phyloP scores from a whole-genome alignment of 1,140 invertebrate species.

The Aphis gossypii region DNA sequence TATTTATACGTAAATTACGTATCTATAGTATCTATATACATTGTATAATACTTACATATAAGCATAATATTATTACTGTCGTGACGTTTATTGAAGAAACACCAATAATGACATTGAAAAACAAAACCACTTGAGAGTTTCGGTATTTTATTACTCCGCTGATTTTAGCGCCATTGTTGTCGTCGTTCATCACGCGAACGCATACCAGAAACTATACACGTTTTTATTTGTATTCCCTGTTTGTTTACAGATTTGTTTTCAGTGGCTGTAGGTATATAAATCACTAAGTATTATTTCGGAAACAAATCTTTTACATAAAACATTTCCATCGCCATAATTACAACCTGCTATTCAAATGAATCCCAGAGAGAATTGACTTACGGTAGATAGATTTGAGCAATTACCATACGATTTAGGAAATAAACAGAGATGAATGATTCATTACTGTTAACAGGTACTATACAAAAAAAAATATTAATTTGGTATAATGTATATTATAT shows the following conservation, averaged over 20 bases:
- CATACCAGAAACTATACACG: not conserved
- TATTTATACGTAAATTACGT: not conserved
- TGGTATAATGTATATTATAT: too few relatives aligned
- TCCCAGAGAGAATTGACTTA: not conserved
- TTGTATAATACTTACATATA: not conserved
- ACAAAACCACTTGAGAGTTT: not conserved
- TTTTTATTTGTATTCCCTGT: slow-evolving; percentile 5
- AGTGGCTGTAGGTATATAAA: not conserved
- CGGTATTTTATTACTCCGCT: not conserved
- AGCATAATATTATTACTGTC: not conserved
- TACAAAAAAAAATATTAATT: not conserved
- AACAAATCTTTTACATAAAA: not conserved
- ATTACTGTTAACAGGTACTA: rapidly evolving
- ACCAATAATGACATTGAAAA: not conserved
- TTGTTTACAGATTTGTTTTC: not conserved
- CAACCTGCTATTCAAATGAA: not conserved
- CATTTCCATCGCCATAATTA: not conserved
- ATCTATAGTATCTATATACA: not conserved
- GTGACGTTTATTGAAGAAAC: not conserved
- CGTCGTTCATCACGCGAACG: not conserved
- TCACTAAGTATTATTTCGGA: slow-evolving; percentile 22
- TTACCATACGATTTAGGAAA: not conserved
- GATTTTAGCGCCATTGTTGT: not conserved
- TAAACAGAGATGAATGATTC: not conserved
- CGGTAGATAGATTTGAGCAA: not conserved